These are phyloP conservation scores for Nudaria mundana DNA, from an alignment of 2,888 invertebrate species.

Conservation along the genomic window DNA sequence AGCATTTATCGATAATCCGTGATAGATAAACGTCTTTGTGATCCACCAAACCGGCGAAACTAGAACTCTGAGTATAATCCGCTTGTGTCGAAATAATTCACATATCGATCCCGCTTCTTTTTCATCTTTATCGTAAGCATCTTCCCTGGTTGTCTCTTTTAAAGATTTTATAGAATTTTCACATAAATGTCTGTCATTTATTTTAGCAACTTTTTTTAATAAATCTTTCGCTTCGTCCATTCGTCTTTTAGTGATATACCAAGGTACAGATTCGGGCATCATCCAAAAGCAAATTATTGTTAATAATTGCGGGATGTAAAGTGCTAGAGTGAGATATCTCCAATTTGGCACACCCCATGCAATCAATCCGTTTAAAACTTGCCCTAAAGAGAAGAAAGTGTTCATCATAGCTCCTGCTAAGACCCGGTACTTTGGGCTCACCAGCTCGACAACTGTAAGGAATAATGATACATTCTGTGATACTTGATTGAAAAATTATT, in stretches of 20 bases:
- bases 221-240: slow-evolving; percentile 83
- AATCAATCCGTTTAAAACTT: slow-evolving; percentile 83
- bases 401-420: slow-evolving; percentile 85
- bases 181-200: slow-evolving; percentile 71
- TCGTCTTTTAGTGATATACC: slow-evolving; percentile 86
- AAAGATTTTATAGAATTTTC: slow-evolving; percentile 52
- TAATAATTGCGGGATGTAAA: slow-evolving; percentile 85
- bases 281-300: slow-evolving; percentile 84
- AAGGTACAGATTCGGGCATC: slow-evolving; percentile 86
- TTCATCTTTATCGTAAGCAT: no score
- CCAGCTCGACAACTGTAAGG: slow-evolving; percentile 84
- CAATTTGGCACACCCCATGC: slow-evolving; percentile 86
- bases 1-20: slow-evolving; percentile 84
- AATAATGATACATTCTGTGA: no score
- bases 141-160: slow-evolving; percentile 42
- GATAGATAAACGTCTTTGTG: slow-evolving; percentile 84
- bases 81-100: slow-evolving; percentile 30
- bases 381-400: slow-evolving; percentile 86
- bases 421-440: slow-evolving; percentile 86
- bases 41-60: slow-evolving; percentile 80
- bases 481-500: neutral
- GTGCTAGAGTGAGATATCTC: slow-evolving; percentile 83
- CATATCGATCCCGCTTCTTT: neutral
- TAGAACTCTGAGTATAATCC: slow-evolving; percentile 39
- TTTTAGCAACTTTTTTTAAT: slow-evolving; percentile 80